Percentiles rank a stretch among this genome's conserved stretches.
These are phyloP conservation scores for Alectoris magna DNA, from an alignment of 2,797 vertebrate genomes.

Conservation along the genomic window DNA sequence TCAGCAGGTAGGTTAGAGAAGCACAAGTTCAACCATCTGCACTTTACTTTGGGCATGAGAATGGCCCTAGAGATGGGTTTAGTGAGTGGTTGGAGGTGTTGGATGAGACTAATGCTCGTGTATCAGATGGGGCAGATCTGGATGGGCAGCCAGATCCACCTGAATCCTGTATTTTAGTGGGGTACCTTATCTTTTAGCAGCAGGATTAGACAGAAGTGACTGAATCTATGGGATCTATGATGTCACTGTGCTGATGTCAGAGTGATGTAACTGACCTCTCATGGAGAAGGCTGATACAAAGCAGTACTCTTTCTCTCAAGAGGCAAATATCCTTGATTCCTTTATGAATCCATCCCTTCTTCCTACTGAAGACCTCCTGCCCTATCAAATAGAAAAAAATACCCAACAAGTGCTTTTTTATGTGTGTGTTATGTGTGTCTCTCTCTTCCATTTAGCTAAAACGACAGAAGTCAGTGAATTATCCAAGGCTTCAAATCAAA, in stretches of 20 bases:
- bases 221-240: background rate
- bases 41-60: background rate
- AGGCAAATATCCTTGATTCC: background rate
- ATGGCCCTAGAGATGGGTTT: background rate
- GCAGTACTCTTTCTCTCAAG: background rate
- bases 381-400: background rate
- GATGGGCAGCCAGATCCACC: background rate
- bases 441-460: background rate
- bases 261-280: background rate
- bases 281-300: fast-evolving
- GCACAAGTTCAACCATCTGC: background rate
- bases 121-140: background rate
- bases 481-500: background rate
- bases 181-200: background rate
- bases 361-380: background rate
- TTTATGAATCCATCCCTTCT: background rate
- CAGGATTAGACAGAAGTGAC: background rate
- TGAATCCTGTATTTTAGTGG: too few species aligned
- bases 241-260: background rate
- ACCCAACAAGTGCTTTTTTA: background rate
- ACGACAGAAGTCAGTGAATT: background rate
- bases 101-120: background rate
- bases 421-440: background rate
- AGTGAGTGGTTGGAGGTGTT: background rate
- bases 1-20: background rate